Evolutionary conservation across 2,888 invertebrate genomes (phyloP), one percentile per base, ranked within the genome.

Genomic region (Actias luna): DNA sequence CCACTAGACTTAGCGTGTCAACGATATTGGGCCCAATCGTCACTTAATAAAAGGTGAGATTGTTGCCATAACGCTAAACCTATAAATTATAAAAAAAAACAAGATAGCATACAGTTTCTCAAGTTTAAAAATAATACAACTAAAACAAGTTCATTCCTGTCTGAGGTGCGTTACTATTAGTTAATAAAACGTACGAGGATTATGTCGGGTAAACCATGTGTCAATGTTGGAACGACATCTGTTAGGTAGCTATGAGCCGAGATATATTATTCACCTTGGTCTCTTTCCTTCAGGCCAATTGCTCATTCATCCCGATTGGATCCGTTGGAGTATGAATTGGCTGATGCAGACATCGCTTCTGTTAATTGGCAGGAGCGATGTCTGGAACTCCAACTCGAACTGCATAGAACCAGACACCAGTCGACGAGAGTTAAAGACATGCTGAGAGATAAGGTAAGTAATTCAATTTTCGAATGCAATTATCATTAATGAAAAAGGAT

Each of bases 291-390:
- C 80, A 92, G 90, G 78, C 90, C 90, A 1, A 76, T 86, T 72
- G 93, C 83, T 64, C 89, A 87, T 70, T 70, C 93, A 72, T 85
- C 89, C 65, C 75, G 92, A 76, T 59, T 88, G 73, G 80, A 94
- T 78, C 82, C 93, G 64, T 62, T 93, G 83, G 80, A 89, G 85
- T 83, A 89, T 80, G 80, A 91, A 80, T 76, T 91, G 68, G 86
- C 75, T 0, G 83, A 83, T 0, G 87, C 84, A 0, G 88, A 92
- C 80, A 67, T 89, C 70, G 77, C 88, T 73, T 88, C 93, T 69
- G 94, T 97, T 78, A 97, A 97, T 88, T 98, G 98, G 98, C 97
- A 97, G 89, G 97, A 97, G 87, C 93, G 97, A 63, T 98, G 98
- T 80, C 86, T 97, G 77, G 96, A 97, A 82, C 88, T 98, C 73